These are phyloP conservation scores for Agrilus cyanescens DNA, from an alignment of 2,888 invertebrate species.

Conservation along the genomic window DNA sequence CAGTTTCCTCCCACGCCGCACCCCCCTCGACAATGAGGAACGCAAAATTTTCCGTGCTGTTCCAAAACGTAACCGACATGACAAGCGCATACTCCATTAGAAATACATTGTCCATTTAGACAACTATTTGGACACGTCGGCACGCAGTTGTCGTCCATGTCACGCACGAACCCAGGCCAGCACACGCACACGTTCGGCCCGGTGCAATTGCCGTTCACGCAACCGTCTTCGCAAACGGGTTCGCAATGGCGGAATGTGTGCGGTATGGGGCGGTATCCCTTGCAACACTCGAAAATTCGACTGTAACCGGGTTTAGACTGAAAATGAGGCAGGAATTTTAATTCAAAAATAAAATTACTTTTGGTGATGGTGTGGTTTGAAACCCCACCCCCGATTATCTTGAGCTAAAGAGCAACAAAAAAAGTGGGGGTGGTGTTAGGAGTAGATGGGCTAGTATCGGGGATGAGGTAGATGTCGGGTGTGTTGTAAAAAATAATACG, in stretches of 20 bases:
- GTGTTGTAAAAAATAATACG: no score
- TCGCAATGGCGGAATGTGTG: constrained; percentile 45
- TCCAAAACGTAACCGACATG: constrained; percentile 46
- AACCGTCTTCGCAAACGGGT: constrained; percentile 51
- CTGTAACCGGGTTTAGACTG: constrained; percentile 51
- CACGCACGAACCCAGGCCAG: constrained; percentile 47
- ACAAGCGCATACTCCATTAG: constrained; percentile 51
- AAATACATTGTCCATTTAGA: constrained; percentile 51
- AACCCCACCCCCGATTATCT: no score
- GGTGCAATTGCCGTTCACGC: constrained; percentile 56
- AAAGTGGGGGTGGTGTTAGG: no score
- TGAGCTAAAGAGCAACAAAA: no score
- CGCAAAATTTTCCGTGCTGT: constrained; percentile 45
- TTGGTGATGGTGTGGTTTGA: not conserved
- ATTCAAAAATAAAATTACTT: not conserved
- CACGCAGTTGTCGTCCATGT: constrained; percentile 40
- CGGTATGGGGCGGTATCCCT: constrained; percentile 52
- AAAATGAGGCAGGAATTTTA: constrained; percentile 14
- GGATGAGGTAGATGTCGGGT: no score
- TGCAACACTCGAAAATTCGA: constrained; percentile 57
- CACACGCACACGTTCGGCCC: constrained; percentile 54
- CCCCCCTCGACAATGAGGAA: constrained; percentile 43
- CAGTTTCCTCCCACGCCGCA: constrained; percentile 45
- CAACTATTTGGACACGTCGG: constrained; percentile 59
- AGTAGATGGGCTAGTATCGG: no score